These are phyloP conservation scores for Siderastrea radians DNA, from an alignment of 92 coral and sea anemone genomes.

Conservation along the genomic window DNA sequence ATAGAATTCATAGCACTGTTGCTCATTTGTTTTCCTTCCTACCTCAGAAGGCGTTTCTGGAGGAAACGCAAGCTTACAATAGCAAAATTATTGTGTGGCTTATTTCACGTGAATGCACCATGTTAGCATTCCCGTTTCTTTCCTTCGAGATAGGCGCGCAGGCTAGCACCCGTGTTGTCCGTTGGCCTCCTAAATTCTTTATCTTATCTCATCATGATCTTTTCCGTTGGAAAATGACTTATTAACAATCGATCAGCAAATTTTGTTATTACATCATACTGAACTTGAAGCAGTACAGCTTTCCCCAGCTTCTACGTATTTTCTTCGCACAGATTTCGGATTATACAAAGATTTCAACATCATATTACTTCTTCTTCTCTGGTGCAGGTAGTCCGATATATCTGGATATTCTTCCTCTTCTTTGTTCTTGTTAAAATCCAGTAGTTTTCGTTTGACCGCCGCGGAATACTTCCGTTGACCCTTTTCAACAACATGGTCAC, in stretches of 20 bases:
- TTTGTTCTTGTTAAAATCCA: conserved; percentile 48
- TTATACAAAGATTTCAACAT: conserved; percentile 73
- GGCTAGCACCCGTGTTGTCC: no score
- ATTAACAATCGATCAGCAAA: not conserved
- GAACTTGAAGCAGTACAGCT: conserved; percentile 25
- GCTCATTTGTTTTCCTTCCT: no score
- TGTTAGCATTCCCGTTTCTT: no score
- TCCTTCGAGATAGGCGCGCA: no score
- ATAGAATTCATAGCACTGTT: no score
- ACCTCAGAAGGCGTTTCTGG: no score
- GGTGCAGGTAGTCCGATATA: conserved; percentile 77
- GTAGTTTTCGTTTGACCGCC: conserved; percentile 74
- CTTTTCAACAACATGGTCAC: conserved; percentile 45
- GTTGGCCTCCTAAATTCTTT: no score
- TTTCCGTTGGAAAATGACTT: no score
- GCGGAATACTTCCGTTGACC: conserved; percentile 68
- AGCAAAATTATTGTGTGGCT: no score
- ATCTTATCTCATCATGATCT: no score
- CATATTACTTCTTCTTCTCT: conserved; percentile 58
- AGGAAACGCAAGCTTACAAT: no score
- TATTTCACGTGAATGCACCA: no score
- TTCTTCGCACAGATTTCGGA: conserved; percentile 59
- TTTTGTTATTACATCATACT: not conserved
- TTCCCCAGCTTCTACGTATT: conserved; percentile 48
- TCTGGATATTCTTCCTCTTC: conserved; percentile 73